Percentiles rank a stretch among this genome's conserved stretches.
Conservation (phyloP, 2,888 invertebrate genomes). For the Scaptomyza reducta region DNA sequence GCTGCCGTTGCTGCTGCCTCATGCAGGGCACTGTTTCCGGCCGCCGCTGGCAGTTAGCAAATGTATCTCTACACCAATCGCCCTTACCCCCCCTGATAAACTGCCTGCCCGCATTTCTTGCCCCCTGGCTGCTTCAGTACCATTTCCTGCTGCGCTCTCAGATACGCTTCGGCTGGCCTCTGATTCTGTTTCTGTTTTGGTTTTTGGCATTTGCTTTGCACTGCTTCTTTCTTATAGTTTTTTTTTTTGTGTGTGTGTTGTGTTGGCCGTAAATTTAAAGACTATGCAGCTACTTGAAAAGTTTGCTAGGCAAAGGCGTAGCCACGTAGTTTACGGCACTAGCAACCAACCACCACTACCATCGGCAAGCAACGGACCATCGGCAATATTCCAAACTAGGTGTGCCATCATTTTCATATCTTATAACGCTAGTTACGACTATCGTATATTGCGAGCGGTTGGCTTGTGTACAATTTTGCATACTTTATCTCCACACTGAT, state of each 20-base stretch:
- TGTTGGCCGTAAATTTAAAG: constrained; percentile 65
- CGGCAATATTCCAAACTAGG: constrained; percentile 39
- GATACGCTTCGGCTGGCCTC: constrained; percentile 63
- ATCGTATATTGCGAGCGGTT: constrained; percentile 7
- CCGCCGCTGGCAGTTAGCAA: constrained; percentile 72
- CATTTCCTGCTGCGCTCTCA: constrained; percentile 58
- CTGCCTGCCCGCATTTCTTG: not conserved
- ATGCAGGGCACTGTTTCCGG: constrained; percentile 71
- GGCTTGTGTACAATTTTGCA: constrained; percentile 54
- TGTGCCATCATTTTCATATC: constrained; percentile 67
- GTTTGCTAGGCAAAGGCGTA: constrained; percentile 65
- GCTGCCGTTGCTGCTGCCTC: constrained; percentile 13
- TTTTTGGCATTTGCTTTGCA: constrained; percentile 30
- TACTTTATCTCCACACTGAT: constrained; percentile 52
- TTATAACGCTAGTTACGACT: constrained; percentile 56
- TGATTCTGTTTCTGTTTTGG: constrained; percentile 47
- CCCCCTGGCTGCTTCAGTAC: constrained; percentile 26
- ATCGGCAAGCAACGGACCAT: constrained; percentile 1
- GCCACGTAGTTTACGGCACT: constrained; percentile 64
- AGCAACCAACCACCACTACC: not conserved
- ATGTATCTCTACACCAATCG: constrained; percentile 43
- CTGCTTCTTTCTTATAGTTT: constrained; percentile 36
- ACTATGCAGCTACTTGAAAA: constrained; percentile 71
- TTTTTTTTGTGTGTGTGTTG: constrained; percentile 11
- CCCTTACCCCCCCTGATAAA: not conserved